Evolutionary conservation across 92 coral and sea anemone genomes (phyloP), one percentile per base, ranked within the genome.

Genomic region (Meandrina meandrites): DNA sequence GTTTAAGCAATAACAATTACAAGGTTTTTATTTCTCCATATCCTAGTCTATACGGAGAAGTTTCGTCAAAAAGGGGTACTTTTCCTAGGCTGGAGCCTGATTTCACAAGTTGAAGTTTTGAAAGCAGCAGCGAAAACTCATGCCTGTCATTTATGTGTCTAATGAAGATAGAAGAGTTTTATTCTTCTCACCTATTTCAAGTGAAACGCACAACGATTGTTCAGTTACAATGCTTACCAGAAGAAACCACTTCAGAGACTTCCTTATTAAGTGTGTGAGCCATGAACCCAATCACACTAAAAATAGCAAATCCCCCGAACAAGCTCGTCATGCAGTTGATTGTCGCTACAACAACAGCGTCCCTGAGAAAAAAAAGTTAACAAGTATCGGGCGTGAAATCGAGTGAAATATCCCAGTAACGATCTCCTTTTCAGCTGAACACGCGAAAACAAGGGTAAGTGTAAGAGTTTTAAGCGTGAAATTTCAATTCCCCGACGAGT

Each of bases 281-380:
- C 91, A 94, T 94, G 64, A 94, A 94, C 0, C 98, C 98, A 53
- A 94, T 70, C 62, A 93, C 92, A 24, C 94, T 93, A 86, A 94
- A 94, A 40, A 92, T 93, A 3, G 90, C 94, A 42, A 94, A 94
- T 2, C 98, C 98, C 28, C 94, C 96, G 22, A 93, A 86, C 73
- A 94, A 87, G 72, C 98, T 94, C 10, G 98, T 94, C 9, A 75
- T 45, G 67, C 96, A 93, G 84, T 94, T 94, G 85, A 94, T 94
- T 7, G 88, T 42, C 19, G 94, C 88, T 11, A 94, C 92, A 30
- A 81, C 82, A 15, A 94, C 83, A 16, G 96, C 92, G 79, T 94
- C 98, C 58, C 98, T 94, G 84, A 50, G 75, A 6, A 47, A 84
- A 0, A 19, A 0, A 40, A 71, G 48, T 3, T 19, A 32, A 30